Conservation (phyloP, 2,797 vertebrate species). For the Sebastolobus alascanus region DNA sequence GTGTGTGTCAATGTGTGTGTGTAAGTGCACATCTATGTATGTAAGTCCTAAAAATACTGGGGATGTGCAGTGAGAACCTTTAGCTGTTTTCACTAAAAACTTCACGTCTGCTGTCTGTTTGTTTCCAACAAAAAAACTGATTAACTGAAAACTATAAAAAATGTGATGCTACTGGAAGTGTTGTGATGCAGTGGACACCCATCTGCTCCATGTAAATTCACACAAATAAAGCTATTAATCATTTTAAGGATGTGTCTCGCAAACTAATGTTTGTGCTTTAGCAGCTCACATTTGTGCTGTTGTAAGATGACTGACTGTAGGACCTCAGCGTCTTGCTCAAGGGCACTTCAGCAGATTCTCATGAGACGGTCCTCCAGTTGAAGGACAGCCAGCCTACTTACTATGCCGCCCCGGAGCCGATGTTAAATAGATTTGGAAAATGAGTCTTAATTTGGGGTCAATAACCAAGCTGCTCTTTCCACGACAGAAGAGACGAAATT, state of each 20-base stretch:
- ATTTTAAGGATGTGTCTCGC: background rate
- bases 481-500: background rate
- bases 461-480: background rate
- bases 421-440: conserved; percentile 22
- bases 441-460: conserved; percentile 5
- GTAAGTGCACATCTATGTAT: too few species aligned
- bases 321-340: background rate
- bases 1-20: background rate
- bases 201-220: background rate
- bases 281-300: background rate
- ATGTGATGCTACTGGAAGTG: background rate
- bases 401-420: background rate
- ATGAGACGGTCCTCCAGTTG: background rate
- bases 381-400: background rate
- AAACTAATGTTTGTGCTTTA: background rate
- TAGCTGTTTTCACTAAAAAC: background rate
- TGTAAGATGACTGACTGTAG: background rate
- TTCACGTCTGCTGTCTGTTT: accelerated
- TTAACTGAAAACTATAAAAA: background rate
- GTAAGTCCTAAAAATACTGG: too few species aligned
- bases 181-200: background rate
- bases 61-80: background rate
- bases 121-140: background rate
- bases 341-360: conserved; percentile 12
- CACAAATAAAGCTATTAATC: background rate